phyloP scores from a whole-genome alignment of 2,113 vertebrate species.

The Pheucticus melanocephalus region DNA sequence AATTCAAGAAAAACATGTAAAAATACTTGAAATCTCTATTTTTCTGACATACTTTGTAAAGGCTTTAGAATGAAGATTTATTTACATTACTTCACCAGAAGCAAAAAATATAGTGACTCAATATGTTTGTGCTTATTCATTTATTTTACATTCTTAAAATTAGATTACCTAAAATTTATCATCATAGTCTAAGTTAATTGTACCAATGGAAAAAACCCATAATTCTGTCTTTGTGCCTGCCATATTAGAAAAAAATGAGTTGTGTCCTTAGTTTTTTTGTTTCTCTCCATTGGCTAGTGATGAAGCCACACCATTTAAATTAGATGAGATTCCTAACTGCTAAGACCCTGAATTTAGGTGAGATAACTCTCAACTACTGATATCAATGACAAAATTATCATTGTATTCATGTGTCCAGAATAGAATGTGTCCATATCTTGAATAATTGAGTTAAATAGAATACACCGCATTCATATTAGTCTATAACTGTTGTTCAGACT shows the following conservation, averaged over 20 bases:
- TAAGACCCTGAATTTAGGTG: not conserved
- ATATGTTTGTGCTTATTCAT: not conserved
- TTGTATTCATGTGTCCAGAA: not conserved
- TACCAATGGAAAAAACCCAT: not conserved
- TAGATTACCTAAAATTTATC: not conserved
- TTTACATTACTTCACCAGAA: not conserved
- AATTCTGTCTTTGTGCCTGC: not conserved
- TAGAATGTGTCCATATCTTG: not conserved
- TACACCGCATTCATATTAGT: not conserved
- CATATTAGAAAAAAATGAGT: not conserved
- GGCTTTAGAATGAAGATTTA: not conserved
- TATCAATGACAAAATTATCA: not conserved
- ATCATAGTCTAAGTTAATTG: not conserved
- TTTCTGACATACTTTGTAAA: not conserved
- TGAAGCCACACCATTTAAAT: not conserved
- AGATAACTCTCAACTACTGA: not conserved
- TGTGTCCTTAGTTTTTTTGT: not conserved
- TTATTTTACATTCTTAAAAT: not conserved
- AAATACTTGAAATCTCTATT: not conserved
- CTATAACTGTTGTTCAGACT: not conserved
- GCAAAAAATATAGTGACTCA: not conserved
- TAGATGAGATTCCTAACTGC: not conserved
- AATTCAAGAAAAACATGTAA: not conserved
- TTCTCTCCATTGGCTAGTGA: not conserved
- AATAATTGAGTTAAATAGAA: not conserved